phyloP scores from a whole-genome alignment of 2,797 vertebrate genomes.

The Poecilia gillii region DNA sequence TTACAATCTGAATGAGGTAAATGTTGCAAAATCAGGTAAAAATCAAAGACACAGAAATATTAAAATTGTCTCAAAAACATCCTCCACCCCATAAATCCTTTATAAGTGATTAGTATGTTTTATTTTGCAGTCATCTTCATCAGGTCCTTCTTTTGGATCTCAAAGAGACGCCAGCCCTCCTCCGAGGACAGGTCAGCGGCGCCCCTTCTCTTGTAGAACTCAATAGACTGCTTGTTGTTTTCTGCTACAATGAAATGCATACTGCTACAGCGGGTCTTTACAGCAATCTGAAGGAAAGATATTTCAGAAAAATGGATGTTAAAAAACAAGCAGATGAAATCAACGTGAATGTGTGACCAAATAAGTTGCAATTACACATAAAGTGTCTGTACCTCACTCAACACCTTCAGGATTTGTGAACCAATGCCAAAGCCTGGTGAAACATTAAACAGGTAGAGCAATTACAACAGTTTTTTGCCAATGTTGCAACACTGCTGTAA shows the following conservation, averaged over 20 bases:
- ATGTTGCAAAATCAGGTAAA: neutral
- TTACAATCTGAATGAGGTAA: neutral
- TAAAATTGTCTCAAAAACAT: slow-evolving; percentile 11
- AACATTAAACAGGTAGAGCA: slow-evolving; percentile 42
- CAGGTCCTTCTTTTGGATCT: slow-evolving; percentile 77
- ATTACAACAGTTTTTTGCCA: neutral
- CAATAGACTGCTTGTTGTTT: slow-evolving; percentile 80
- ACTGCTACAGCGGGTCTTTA: slow-evolving; percentile 80
- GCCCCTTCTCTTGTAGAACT: slow-evolving; percentile 76
- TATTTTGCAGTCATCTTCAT: slow-evolving; percentile 70
- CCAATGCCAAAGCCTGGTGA: slow-evolving; percentile 79
- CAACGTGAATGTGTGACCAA: neutral
- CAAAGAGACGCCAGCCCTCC: slow-evolving; percentile 84
- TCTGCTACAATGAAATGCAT: slow-evolving; percentile 85
- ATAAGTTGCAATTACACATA: slow-evolving; percentile 26
- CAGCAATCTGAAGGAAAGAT: slow-evolving; percentile 73
- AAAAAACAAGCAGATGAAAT: neutral
- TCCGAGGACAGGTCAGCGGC: slow-evolving; percentile 79
- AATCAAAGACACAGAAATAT: slow-evolving; percentile 6
- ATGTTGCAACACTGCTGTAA: slow-evolving; percentile 10
- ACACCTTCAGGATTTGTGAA: slow-evolving; percentile 77
- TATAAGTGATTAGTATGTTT: slow-evolving; percentile 25
- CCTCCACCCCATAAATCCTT: neutral
- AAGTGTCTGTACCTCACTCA: slow-evolving; percentile 73
- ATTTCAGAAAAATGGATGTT: neutral